Percentiles rank a stretch among this genome's conserved stretches.
Evolutionary conservation across 1,140 invertebrate species (phyloP).

Genomic region (Mesaphorura yosii): DNA sequence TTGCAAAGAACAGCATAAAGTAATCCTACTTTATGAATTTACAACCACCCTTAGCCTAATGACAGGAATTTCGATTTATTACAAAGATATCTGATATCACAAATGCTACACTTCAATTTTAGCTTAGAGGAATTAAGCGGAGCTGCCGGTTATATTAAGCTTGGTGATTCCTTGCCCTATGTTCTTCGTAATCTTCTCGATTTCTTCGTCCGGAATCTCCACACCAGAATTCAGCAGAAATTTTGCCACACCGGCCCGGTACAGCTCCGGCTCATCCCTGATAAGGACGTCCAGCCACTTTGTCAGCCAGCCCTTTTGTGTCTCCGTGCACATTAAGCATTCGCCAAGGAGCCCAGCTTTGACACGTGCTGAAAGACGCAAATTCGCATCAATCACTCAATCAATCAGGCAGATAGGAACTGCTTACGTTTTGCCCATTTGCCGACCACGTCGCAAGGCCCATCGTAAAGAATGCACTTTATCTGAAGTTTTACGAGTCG

Average conservation of each 20-base stretch:
- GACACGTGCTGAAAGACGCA: constrained; percentile 12
- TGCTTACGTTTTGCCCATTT: constrained; percentile 24
- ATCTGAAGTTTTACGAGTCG: constrained; percentile 15
- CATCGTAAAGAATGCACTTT: constrained; percentile 19
- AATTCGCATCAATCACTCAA: background rate
- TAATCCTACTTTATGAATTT: too few relatives aligned
- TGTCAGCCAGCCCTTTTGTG: constrained; percentile 12
- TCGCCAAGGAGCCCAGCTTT: constrained; percentile 23
- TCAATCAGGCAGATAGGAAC: background rate
- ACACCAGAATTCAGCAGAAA: constrained; percentile 19
- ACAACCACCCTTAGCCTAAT: too few relatives aligned
- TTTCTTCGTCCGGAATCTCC: constrained; percentile 17
- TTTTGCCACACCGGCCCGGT: constrained; percentile 18
- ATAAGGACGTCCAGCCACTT: constrained; percentile 14
- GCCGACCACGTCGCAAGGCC: constrained; percentile 21
- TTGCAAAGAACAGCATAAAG: too few relatives aligned
- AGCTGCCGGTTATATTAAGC: too few relatives aligned
- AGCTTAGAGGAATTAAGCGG: too few relatives aligned
- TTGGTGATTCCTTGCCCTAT: too few relatives aligned
- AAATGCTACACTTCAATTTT: too few relatives aligned
- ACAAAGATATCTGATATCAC: too few relatives aligned
- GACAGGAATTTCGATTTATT: too few relatives aligned
- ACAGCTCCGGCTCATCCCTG: constrained; percentile 15
- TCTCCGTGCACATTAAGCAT: constrained; percentile 22
- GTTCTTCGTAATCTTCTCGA: constrained; percentile 11